These are phyloP conservation scores for Muschampia plurimacula DNA, from an alignment of 2,888 invertebrate genomes.

Conservation along the genomic window DNA sequence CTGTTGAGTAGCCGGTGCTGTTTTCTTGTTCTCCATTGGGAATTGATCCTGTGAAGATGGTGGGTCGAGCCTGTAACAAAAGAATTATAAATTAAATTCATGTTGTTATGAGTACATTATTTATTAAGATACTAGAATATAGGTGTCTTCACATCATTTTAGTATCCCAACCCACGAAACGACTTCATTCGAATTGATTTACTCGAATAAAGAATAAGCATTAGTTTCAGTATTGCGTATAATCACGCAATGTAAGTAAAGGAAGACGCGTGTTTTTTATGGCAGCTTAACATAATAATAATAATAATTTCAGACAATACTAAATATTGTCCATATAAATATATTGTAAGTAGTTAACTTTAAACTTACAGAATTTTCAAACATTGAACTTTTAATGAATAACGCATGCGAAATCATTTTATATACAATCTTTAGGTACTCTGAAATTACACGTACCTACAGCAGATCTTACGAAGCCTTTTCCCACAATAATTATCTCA, in stretches of 20 bases:
- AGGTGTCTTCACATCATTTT: neutral
- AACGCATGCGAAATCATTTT: too few relatives aligned
- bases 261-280: neutral
- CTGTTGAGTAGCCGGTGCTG: constrained; percentile 83
- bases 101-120: neutral
- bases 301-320: too few relatives aligned
- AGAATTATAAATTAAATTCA: neutral
- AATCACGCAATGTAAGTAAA: constrained; percentile 52
- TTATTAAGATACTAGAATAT: neutral
- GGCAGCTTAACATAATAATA: neutral
- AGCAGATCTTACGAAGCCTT: neutral
- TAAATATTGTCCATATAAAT: too few relatives aligned
- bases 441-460: neutral
- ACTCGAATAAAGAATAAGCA: constrained; percentile 54
- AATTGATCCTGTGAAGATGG: constrained; percentile 87
- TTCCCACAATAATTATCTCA: constrained; percentile 32
- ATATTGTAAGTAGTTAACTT: too few relatives aligned
- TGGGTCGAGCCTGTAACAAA: constrained; percentile 89
- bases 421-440: neutral
- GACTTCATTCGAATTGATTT: constrained; percentile 63
- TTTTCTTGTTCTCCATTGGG: constrained; percentile 89
- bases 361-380: neutral
- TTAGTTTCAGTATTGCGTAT: constrained; percentile 48
- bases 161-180: constrained; percentile 49
- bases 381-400: too few relatives aligned